Conservation (phyloP, 2,113 vertebrate species). For the Patagioenas fasciata region DNA sequence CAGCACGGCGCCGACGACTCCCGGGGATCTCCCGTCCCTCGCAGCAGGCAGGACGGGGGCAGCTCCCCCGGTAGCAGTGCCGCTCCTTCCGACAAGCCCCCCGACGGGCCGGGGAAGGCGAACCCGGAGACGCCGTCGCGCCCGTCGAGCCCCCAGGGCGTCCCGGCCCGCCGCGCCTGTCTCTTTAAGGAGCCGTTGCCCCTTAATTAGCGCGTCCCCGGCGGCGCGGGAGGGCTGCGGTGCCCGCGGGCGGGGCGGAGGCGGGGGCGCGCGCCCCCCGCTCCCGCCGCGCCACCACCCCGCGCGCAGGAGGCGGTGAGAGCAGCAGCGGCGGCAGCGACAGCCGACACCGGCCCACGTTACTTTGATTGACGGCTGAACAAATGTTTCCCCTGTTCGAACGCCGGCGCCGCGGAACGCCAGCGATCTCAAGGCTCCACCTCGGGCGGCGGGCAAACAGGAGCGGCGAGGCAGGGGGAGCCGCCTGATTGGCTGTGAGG, state of each 20-base stretch:
- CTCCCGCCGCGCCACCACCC: constrained; percentile 62
- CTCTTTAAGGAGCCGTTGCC: constrained; percentile 76
- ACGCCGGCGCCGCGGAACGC: constrained; percentile 77
- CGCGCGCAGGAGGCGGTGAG: constrained; percentile 8
- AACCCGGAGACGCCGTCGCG: not conserved
- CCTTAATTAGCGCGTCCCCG: constrained; percentile 74
- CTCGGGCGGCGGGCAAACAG: constrained; percentile 37
- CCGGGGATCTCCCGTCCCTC: too few relatives aligned
- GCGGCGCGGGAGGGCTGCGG: constrained; percentile 7
- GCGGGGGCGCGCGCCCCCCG: not conserved
- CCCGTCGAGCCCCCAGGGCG: not conserved
- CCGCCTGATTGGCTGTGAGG: constrained; percentile 3
- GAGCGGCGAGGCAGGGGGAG: not conserved
- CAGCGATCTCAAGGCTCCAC: constrained; percentile 69
- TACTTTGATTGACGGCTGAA: constrained; percentile 95
- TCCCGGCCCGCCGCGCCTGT: constrained; percentile 59
- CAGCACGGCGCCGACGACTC: too few relatives aligned
- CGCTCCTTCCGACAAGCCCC: not conserved
- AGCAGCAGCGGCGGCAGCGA: not conserved
- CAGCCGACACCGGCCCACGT: constrained; percentile 81
- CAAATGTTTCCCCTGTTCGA: constrained; percentile 86
- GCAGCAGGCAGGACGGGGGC: not conserved
- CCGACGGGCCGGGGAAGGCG: too few relatives aligned
- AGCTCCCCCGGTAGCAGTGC: too few relatives aligned
- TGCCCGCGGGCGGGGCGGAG: not conserved